Conservation (phyloP, 2,888 invertebrate species). For the Alsophila aescularia region DNA sequence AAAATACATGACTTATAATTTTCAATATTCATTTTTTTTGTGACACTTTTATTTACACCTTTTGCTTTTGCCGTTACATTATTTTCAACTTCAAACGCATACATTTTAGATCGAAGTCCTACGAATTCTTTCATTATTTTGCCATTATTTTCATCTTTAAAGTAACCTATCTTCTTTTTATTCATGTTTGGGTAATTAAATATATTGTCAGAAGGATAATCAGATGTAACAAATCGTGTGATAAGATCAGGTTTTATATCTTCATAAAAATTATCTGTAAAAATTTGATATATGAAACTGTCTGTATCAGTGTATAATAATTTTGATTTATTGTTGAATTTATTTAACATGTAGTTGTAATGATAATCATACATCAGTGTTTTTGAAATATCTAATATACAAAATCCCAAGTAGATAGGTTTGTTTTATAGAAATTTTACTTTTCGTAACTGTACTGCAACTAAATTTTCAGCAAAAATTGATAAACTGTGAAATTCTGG, state of each 20-base stretch:
- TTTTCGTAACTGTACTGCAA: no score
- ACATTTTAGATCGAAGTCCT: neutral
- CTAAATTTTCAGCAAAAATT: no score
- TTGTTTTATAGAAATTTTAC: no score
- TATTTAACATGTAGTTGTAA: conserved; percentile 7
- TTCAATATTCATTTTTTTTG: neutral
- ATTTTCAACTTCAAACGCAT: no score
- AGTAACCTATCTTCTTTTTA: conserved; percentile 30
- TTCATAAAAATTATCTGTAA: no score
- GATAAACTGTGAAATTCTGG: no score
- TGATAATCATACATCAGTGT: neutral
- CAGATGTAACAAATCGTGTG: no score
- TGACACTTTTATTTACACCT: neutral
- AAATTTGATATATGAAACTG: conserved; percentile 13
- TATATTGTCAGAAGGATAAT: no score
- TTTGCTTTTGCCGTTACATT: neutral
- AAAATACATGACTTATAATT: neutral
- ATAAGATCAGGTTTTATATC: no score
- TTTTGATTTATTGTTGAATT: conserved; percentile 2
- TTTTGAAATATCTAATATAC: no score
- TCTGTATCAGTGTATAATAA: conserved; percentile 23
- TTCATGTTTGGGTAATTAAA: conserved; percentile 18
- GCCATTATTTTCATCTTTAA: conserved; percentile 30
- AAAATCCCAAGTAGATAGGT: no score
- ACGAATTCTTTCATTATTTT: neutral